Conservation (phyloP, 2,888 invertebrate species). For the Clostera curtula region DNA sequence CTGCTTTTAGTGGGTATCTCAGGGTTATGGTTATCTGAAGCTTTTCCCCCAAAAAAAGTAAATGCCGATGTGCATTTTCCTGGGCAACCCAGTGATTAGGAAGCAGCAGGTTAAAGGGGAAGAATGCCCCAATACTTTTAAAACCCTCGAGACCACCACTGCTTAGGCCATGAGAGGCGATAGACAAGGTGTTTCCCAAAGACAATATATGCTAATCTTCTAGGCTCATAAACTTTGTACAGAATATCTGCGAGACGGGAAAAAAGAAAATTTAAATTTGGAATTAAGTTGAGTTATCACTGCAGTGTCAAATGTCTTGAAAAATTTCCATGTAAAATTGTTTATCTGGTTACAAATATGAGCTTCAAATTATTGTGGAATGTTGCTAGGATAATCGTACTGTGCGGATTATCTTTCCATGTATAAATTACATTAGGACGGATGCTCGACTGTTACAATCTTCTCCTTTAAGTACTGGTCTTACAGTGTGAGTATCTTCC, state of each 20-base stretch:
- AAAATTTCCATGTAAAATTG: constrained; percentile 15
- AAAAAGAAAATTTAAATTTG: constrained; percentile 36
- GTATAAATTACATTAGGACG: constrained; percentile 28
- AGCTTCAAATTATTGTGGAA: constrained; percentile 60
- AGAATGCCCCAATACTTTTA: too few species aligned
- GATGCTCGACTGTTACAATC: constrained; percentile 8
- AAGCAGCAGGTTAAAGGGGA: too few species aligned
- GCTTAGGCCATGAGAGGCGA: too few species aligned
- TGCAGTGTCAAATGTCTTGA: constrained; percentile 4
- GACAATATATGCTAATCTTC: too few species aligned
- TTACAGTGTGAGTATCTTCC: constrained; percentile 16
- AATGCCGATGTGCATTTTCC: too few species aligned
- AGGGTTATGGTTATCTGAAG: too few species aligned
- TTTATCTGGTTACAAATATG: constrained; percentile 29
- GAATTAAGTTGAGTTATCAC: constrained; percentile 20
- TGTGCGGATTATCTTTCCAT: constrained; percentile 51
- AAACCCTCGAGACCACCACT: too few species aligned
- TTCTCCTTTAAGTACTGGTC: constrained; percentile 7
- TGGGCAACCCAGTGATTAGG: too few species aligned
- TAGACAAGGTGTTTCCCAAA: too few species aligned
- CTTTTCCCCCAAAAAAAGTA: too few species aligned
- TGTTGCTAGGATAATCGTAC: constrained; percentile 51
- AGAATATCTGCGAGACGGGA: constrained; percentile 13
- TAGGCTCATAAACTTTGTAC: constrained; percentile 3
- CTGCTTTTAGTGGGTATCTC: too few species aligned